These are phyloP conservation scores for Tragelaphus imberbis DNA, from an alignment of 2,113 vertebrate species.

Conservation along the genomic window DNA sequence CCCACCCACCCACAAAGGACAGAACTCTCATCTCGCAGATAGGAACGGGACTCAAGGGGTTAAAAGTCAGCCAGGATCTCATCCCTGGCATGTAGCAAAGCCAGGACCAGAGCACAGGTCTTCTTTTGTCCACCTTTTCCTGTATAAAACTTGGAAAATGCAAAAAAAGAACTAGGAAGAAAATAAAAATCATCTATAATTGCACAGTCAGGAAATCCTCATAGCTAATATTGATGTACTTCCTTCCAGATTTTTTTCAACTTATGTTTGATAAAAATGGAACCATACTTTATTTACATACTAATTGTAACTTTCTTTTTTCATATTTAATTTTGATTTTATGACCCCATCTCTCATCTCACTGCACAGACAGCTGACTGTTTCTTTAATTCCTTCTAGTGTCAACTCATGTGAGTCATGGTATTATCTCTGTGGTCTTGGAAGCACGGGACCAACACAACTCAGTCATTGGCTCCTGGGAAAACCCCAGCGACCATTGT, in stretches of 20 bases:
- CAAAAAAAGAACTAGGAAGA: not conserved
- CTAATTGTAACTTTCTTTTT: not conserved
- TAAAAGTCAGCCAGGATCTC: not conserved
- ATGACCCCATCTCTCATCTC: not conserved
- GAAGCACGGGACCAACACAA: not conserved
- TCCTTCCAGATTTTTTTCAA: not conserved
- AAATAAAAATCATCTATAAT: not conserved
- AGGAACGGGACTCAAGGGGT: not conserved
- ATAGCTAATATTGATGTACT: not conserved
- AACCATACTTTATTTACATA: no score
- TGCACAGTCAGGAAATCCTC: not conserved
- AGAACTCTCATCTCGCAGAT: not conserved
- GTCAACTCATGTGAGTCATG: accelerated
- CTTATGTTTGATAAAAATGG: not conserved
- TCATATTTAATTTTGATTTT: not conserved
- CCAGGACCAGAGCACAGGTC: not conserved
- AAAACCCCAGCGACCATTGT: accelerated
- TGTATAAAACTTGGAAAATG: not conserved
- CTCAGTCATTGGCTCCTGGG: constrained; percentile 20
- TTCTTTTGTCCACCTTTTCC: not conserved
- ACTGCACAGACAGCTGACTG: not conserved
- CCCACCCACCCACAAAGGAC: not conserved
- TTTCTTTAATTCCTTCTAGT: constrained; percentile 57
- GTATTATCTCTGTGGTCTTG: not conserved
- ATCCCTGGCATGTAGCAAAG: not conserved